Percentiles rank a stretch among this genome's conserved stretches.
These are phyloP conservation scores for Noctua comes DNA, from an alignment of 2,888 invertebrate species.

Conservation along the genomic window DNA sequence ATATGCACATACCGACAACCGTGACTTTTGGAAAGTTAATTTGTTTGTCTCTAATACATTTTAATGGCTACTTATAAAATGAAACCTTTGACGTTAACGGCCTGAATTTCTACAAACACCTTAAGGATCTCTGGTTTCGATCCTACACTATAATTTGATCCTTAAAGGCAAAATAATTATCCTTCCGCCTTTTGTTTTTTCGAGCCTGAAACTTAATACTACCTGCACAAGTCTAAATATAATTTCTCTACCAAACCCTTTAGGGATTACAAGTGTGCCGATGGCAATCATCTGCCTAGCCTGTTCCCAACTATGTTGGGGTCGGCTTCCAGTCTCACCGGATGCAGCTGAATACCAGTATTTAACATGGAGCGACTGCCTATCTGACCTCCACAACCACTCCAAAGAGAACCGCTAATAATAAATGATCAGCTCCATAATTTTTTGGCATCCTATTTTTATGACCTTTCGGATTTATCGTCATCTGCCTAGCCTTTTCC, in stretches of 20 bases:
- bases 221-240: neutral
- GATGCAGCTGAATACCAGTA: too few relatives aligned
- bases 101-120: neutral
- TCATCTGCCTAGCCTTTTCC: too few relatives aligned
- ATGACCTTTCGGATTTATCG: too few relatives aligned
- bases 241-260: neutral
- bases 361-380: too few relatives aligned
- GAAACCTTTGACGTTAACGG: slow-evolving; percentile 7
- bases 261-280: neutral
- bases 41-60: slow-evolving; percentile 52
- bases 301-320: too few relatives aligned
- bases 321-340: too few relatives aligned
- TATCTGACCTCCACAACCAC: too few relatives aligned
- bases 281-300: neutral
- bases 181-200: neutral
- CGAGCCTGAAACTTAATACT: neutral
- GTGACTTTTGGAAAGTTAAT: slow-evolving; percentile 54
- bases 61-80: slow-evolving; percentile 49
- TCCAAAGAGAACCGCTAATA: too few relatives aligned
- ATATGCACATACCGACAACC: slow-evolving; percentile 33
- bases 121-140: neutral
- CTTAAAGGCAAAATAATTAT: neutral
- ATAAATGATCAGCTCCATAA: too few relatives aligned
- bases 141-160: slow-evolving; percentile 9
- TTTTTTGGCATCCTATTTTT: too few relatives aligned